Base-by-base conservation (phyloP, 2,113 vertebrate species). In the Puntigrus tetrazona region DNA sequence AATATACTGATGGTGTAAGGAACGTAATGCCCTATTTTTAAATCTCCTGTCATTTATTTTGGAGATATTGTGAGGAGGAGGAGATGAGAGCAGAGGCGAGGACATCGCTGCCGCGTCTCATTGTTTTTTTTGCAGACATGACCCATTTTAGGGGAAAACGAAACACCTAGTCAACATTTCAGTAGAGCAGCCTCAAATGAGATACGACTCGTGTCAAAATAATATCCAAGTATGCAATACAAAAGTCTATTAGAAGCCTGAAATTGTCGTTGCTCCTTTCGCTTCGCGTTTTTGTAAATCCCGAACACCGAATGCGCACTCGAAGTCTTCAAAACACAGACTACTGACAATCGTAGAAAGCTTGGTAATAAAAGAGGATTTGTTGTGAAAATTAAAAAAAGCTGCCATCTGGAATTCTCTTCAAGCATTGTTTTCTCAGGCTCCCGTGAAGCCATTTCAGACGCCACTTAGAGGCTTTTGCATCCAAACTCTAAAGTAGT, bases 121-220 rank as follows among this genome's bases (percentile, higher is more conserved):
- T 47, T 80, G 59, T 65, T 47, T 61, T 65, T 65, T 65, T 65
- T 80, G 59, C 57, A 65, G 38, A 18, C 59, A 27, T 80, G 78
- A 80, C 78, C 78, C 78, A 80, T 34, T 80, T 80, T 47, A 65
- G 13, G 4, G 5, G 4, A 20, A 63, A 27, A 78, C n/a, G 14
- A 67, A 67, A 80, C 59, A 80, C 78, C 38, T 65, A 45, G 78
- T 80, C 59, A 65, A 80, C 59, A 80, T 80, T 63, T 80, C 78
- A 31, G n/a, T 0, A 34, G 59, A 31, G 41, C 14, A 47, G 3
- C n/a, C 74, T 10, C 77, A 63, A 20, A 79, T 29, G 10, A 79
- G 55, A 29, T 5, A 14, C 45, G 59, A 80, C 25, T 22, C 13
- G 41, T 67, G 78, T 80, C 57, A 31, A 47, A 31, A 47, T 80